Conservation (phyloP, 2,888 invertebrate species). For the Caenorhabditis imperialis region DNA sequence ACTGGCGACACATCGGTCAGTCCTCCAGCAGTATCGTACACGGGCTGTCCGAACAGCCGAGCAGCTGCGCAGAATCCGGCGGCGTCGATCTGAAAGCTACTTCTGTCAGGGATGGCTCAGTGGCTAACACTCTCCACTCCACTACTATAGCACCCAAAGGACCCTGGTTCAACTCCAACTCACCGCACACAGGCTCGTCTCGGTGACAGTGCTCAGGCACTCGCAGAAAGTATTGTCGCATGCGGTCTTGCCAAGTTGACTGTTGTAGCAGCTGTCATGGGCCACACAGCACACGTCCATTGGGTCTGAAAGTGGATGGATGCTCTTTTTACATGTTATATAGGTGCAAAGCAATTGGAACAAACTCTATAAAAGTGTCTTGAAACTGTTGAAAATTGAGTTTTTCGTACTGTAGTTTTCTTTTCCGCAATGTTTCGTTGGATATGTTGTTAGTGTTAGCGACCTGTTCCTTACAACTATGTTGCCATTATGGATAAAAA, state of each 20-base stretch:
- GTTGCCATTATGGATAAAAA: too few relatives aligned
- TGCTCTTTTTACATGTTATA: background rate
- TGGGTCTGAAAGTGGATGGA: slow-evolving; percentile 12
- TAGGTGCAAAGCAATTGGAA: background rate
- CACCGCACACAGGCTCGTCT: slow-evolving; percentile 31
- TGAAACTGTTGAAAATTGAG: too few relatives aligned
- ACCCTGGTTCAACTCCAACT: too few relatives aligned
- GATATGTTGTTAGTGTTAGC: too few relatives aligned
- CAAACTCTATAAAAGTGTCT: background rate
- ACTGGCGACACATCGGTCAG: slow-evolving; percentile 9
- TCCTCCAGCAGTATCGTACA: slow-evolving; percentile 22
- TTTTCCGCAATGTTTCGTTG: too few relatives aligned
- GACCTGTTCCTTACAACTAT: too few relatives aligned
- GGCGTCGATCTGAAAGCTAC: slow-evolving; percentile 22
- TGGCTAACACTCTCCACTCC: too few relatives aligned
- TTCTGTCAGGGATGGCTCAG: background rate
- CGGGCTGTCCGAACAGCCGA: slow-evolving; percentile 20
- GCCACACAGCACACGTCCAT: slow-evolving; percentile 35
- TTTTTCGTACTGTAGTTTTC: too few relatives aligned
- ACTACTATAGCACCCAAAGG: too few relatives aligned
- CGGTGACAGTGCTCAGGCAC: slow-evolving; percentile 26
- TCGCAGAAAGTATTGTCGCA: slow-evolving; percentile 29
- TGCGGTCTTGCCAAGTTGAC: slow-evolving; percentile 10
- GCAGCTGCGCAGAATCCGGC: slow-evolving; percentile 34
- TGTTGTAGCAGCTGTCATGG: slow-evolving; percentile 32